Percentiles rank a stretch among this genome's conserved stretches.
Conservation (phyloP, 2,888 invertebrate species). For the Amiota mariae region DNA sequence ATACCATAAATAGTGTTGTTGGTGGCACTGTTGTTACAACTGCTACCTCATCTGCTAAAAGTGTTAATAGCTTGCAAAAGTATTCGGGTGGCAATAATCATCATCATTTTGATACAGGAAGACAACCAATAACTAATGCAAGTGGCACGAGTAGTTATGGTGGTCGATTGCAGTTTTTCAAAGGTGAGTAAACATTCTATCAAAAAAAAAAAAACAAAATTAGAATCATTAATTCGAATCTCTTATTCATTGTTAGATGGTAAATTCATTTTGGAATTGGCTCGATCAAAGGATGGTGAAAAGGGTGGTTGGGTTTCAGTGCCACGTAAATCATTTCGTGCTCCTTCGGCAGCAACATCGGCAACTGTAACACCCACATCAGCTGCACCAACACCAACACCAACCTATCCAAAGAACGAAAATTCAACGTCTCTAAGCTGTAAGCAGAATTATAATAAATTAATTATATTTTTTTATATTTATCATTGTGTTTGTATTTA, state of each 20-base stretch:
- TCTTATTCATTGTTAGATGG: conserved; percentile 80
- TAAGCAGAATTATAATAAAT: conserved; percentile 70
- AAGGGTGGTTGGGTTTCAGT: conserved; percentile 92
- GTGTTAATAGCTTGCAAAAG: conserved; percentile 45
- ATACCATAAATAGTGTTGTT: conserved; percentile 47
- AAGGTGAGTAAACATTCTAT: conserved; percentile 61
- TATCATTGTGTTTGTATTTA: conserved; percentile 50
- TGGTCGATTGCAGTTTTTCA: conserved; percentile 73
- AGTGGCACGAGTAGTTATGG: conserved; percentile 60
- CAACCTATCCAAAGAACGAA: conserved; percentile 78
- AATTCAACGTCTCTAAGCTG: conserved; percentile 88
- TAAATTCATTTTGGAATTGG: conserved; percentile 90
- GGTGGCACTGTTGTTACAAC: conserved; percentile 19
- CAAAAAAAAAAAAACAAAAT: background rate
- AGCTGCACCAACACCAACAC: conserved; percentile 52
- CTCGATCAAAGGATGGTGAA: conserved; percentile 84
- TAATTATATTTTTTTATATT: background rate
- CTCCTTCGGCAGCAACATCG: conserved; percentile 80
- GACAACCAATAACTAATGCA: conserved; percentile 63
- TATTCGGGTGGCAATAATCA: conserved; percentile 34
- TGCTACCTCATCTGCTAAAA: conserved; percentile 44
- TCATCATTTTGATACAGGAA: conserved; percentile 63
- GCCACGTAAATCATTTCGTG: conserved; percentile 90
- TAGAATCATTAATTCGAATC: background rate
- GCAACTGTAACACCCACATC: conserved; percentile 76